phyloP scores from a whole-genome alignment of 2,888 invertebrate species.

The Tanaodytes sp. region DNA sequence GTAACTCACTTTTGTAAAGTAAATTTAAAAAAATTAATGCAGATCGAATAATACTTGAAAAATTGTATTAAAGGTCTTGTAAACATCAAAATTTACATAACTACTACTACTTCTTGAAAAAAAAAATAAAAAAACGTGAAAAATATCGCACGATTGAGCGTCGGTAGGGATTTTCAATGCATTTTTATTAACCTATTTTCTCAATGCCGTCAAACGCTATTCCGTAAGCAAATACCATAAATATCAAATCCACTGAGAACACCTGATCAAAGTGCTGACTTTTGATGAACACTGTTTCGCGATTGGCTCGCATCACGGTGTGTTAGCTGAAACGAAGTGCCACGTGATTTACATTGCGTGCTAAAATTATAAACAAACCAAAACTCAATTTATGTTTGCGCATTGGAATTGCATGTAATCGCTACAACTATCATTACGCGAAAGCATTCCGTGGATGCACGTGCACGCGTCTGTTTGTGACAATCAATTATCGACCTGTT shows the following conservation, averaged over 20 bases:
- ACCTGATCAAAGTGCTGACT: slow-evolving; percentile 12
- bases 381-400: slow-evolving; percentile 34
- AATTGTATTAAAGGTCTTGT: too few species aligned
- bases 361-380: slow-evolving; percentile 25
- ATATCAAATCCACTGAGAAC: background rate
- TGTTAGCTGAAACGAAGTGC: slow-evolving; percentile 21
- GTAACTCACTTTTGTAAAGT: too few species aligned
- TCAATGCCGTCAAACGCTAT: too few species aligned
- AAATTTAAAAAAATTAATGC: too few species aligned
- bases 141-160: too few species aligned
- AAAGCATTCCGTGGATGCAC: slow-evolving; percentile 31
- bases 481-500: slow-evolving; percentile 27
- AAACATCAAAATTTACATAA: too few species aligned
- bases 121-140: too few species aligned
- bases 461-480: slow-evolving; percentile 30
- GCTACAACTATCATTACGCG: slow-evolving; percentile 13
- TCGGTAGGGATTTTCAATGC: too few species aligned
- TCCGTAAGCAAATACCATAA: slow-evolving; percentile 6
- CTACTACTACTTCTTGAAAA: too few species aligned
- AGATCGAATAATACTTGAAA: too few species aligned
- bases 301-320: slow-evolving; percentile 17
- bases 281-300: slow-evolving; percentile 19
- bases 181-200: too few species aligned
- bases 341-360: slow-evolving; percentile 23
- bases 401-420: slow-evolving; percentile 33